A percentile compares a stretch with the other conserved stretches of the same genome.
These are phyloP conservation scores for Globicephala melas DNA, from an alignment of 2,113 vertebrate genomes.

Conservation along the genomic window DNA sequence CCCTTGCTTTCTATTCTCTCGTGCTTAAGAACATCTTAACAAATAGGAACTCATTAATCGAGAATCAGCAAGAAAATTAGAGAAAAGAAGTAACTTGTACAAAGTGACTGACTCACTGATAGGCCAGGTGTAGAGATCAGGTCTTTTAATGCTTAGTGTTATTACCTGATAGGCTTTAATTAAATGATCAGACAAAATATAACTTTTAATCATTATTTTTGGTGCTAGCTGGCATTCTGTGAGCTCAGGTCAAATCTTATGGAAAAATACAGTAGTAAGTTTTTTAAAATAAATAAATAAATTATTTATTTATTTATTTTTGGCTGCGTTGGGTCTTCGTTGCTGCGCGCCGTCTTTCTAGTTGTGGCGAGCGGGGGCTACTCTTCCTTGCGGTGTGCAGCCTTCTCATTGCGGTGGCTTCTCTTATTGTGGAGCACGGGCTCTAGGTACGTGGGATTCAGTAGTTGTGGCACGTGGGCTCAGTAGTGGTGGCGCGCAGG, in stretches of 20 bases:
- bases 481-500: too few relatives aligned
- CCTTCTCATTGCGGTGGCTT: too few relatives aligned
- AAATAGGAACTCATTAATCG: conserved; percentile 19
- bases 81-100: conserved; percentile 7
- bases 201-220: neutral
- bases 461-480: too few relatives aligned
- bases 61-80: conserved; percentile 1
- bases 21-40: conserved; percentile 1
- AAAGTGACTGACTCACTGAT: neutral
- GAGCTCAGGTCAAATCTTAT: neutral
- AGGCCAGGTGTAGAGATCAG: neutral
- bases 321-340: too few relatives aligned
- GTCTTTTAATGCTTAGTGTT: conserved; percentile 20
- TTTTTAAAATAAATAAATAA: neutral
- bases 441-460: too few relatives aligned
- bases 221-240: conserved; percentile 7
- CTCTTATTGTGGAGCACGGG: too few relatives aligned
- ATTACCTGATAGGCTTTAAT: neutral
- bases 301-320: too few relatives aligned
- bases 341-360: too few relatives aligned
- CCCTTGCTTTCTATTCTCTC: neutral
- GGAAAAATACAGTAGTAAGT: conserved; percentile 35
- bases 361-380: too few relatives aligned
- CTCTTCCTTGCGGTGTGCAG: too few relatives aligned
- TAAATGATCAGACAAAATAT: conserved; percentile 7